These are phyloP conservation scores for Osmerus mordax DNA, from an alignment of 2,113 vertebrate species.

Conservation along the genomic window DNA sequence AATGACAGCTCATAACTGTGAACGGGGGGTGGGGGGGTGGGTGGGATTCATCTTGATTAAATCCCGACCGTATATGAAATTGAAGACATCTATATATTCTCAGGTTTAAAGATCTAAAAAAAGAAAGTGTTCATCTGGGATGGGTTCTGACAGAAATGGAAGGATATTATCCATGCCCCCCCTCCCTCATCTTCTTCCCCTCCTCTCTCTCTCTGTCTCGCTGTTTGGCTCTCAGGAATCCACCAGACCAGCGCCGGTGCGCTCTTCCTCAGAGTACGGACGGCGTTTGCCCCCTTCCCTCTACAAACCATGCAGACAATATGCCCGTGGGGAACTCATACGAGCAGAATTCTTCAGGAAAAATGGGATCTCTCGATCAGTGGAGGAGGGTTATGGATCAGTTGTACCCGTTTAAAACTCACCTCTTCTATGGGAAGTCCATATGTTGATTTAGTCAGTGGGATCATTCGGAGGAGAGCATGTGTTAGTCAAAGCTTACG, in stretches of 20 bases:
- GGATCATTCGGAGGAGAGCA: too few relatives aligned
- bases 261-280: constrained; percentile 67
- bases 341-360: constrained; percentile 64
- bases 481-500: not conserved
- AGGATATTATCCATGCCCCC: not conserved
- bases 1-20: constrained; percentile 33
- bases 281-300: constrained; percentile 16
- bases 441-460: too few relatives aligned
- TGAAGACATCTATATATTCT: too few relatives aligned
- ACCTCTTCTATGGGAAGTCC: too few relatives aligned
- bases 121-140: not conserved
- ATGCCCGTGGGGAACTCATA: constrained; percentile 46
- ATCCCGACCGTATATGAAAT: too few relatives aligned
- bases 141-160: too few relatives aligned
- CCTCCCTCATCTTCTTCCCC: not conserved
- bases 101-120: constrained; percentile 26
- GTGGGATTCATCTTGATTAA: not conserved
- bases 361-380: constrained; percentile 65
- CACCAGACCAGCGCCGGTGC: constrained; percentile 55
- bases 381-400: constrained; percentile 66
- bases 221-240: constrained; percentile 55
- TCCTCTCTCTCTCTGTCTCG: not conserved
- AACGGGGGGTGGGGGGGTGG: constrained; percentile 4
- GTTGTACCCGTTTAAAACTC: constrained; percentile 53
- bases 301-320: constrained; percentile 25